These are phyloP conservation scores for Dysdera silvatica DNA, from an alignment of 1,140 invertebrate genomes.

Conservation along the genomic window DNA sequence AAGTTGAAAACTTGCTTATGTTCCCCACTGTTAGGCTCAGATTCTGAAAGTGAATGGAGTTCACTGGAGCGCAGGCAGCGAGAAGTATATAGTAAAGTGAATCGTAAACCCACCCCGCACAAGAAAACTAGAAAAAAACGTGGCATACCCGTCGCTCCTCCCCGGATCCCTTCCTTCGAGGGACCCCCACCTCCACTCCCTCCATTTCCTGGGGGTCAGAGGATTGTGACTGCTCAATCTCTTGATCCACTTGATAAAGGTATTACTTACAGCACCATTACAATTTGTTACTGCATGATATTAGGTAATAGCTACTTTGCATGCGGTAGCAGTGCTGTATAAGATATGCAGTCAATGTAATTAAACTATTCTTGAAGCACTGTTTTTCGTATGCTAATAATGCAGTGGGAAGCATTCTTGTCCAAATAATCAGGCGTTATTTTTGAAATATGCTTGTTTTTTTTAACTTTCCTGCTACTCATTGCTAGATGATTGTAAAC, in stretches of 20 bases:
- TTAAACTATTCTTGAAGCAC: no score
- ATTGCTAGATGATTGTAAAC: no score
- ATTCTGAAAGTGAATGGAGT: conserved; percentile 79
- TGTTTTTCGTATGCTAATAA: no score
- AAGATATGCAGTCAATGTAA: no score
- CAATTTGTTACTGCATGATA: conserved; percentile 16
- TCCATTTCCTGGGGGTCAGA: conserved; percentile 29
- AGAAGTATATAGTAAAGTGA: conserved; percentile 57
- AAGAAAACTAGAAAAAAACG: conserved; percentile 69
- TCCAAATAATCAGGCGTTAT: no score
- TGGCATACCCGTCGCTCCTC: conserved; percentile 73
- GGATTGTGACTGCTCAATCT: conserved; percentile 32
- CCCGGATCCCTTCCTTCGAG: conserved; percentile 60
- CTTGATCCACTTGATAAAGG: conserved; percentile 41
- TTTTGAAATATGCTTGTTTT: no score
- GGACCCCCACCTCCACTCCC: conserved; percentile 30
- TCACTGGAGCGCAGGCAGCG: conserved; percentile 62
- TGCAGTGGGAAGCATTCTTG: no score
- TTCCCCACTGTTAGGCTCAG: conserved; percentile 39
- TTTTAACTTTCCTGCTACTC: no score
- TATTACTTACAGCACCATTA: conserved; percentile 35
- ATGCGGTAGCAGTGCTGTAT: conserved; percentile 9
- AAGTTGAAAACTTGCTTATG: not conserved
- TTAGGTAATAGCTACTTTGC: conserved; percentile 12
- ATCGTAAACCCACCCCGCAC: conserved; percentile 63